Conservation (phyloP, 2,797 vertebrate genomes). For the Peromyscus aztecus region DNA sequence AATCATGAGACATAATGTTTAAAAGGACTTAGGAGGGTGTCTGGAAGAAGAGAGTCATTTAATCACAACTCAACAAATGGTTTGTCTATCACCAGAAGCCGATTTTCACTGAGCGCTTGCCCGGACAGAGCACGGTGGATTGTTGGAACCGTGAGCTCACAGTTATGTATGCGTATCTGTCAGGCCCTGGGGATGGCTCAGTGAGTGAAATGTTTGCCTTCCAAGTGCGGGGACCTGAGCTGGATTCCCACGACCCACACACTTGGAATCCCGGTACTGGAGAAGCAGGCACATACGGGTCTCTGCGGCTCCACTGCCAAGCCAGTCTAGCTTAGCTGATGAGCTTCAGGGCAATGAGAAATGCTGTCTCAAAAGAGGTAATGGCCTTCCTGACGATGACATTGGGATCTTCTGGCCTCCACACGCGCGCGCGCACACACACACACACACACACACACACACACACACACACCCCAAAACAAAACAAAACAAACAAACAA, state of each 20-base stretch:
- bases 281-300: background rate
- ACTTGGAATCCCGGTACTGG: background rate
- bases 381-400: background rate
- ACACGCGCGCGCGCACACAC: background rate
- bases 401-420: background rate
- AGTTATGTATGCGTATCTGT: background rate
- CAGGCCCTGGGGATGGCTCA: background rate
- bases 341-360: background rate
- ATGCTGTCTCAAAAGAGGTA: background rate
- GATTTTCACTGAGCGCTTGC: background rate
- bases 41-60: background rate
- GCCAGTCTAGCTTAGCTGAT: background rate
- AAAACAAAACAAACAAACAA: too few relatives aligned
- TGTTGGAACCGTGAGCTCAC: background rate
- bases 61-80: background rate
- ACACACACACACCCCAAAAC: too few relatives aligned
- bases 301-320: background rate
- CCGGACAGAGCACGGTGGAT: background rate
- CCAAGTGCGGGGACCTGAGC: too few relatives aligned
- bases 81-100: background rate
- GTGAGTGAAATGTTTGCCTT: background rate
- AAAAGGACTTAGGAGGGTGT: constrained; percentile 25
- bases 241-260: background rate
- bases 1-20: constrained; percentile 52
- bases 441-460: too few relatives aligned